Percentiles rank a stretch among this genome's conserved stretches.
These are phyloP conservation scores for Ennomos erosarius DNA, from an alignment of 2,888 invertebrate species.

Conservation along the genomic window DNA sequence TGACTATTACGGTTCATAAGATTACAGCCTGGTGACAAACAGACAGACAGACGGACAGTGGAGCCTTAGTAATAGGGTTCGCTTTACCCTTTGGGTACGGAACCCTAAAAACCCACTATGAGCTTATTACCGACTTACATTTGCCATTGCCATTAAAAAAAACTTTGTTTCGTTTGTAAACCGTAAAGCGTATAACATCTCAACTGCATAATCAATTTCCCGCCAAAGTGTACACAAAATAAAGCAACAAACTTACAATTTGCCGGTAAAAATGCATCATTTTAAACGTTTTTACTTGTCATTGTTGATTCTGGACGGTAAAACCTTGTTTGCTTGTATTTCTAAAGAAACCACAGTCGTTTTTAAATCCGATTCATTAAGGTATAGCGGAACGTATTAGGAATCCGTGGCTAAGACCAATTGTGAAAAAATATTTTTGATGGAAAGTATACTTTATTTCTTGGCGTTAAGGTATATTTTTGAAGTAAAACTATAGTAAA, in stretches of 20 bases:
- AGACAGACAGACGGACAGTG: too few species aligned
- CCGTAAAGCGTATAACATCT: slow-evolving; percentile 33
- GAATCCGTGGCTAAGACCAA: slow-evolving; percentile 48
- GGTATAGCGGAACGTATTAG: slow-evolving; percentile 67
- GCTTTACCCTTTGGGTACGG: too few species aligned
- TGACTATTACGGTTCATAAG: too few species aligned
- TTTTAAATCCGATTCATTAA: slow-evolving; percentile 64
- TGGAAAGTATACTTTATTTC: slow-evolving; percentile 22
- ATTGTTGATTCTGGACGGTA: slow-evolving; percentile 43
- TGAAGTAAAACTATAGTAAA: neutral
- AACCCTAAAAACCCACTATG: too few species aligned
- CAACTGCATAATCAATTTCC: slow-evolving; percentile 75
- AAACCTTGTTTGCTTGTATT: slow-evolving; percentile 50
- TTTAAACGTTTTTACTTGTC: slow-evolving; percentile 32
- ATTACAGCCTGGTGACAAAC: too few species aligned
- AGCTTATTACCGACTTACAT: too few species aligned
- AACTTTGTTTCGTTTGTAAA: slow-evolving; percentile 44
- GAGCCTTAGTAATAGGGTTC: too few species aligned
- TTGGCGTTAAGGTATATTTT: slow-evolving; percentile 27
- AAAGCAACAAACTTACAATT: slow-evolving; percentile 42
- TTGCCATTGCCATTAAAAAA: slow-evolving; percentile 17
- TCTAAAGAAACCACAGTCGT: slow-evolving; percentile 58
- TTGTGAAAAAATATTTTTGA: slow-evolving; percentile 16
- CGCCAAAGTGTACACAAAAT: slow-evolving; percentile 60
- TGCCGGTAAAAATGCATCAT: slow-evolving; percentile 28